Conservation (phyloP, 2,113 vertebrate genomes). For the Heterotilapia buettikoferi region DNA sequence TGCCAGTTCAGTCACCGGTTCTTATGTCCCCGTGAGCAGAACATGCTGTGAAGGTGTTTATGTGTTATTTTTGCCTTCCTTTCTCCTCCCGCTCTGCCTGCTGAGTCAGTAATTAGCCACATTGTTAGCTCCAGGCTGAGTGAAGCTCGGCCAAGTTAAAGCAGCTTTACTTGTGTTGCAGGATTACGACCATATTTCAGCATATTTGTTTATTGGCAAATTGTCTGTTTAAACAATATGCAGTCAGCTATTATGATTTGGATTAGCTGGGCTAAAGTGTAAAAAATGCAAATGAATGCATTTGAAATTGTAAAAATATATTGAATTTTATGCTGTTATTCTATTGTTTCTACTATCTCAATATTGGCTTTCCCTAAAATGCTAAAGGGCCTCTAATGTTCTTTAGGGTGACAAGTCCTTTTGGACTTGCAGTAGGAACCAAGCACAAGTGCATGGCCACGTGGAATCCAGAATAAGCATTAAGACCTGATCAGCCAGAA, state of each 20-base stretch:
- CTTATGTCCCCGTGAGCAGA: neutral
- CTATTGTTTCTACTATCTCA: neutral
- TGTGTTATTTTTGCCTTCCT: constrained; percentile 14
- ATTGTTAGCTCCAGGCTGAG: neutral
- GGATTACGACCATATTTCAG: neutral
- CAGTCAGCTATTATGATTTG: neutral
- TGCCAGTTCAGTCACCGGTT: neutral
- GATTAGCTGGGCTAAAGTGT: neutral
- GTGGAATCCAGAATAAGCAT: constrained; percentile 42
- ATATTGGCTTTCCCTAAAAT: neutral
- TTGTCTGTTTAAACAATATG: neutral
- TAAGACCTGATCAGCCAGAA: constrained; percentile 56
- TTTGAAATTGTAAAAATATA: neutral
- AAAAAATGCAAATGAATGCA: neutral
- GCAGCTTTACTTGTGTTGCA: neutral
- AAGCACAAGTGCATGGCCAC: neutral
- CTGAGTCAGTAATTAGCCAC: neutral
- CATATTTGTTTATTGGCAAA: neutral
- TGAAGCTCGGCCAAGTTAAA: neutral
- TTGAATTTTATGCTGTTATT: neutral
- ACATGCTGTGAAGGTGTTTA: neutral
- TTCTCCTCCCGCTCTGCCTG: neutral
- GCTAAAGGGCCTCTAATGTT: neutral
- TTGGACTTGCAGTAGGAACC: neutral
- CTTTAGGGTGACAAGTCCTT: neutral